Evolutionary conservation across 2,888 invertebrate species (phyloP).

Genomic region (Eupeodes latifasciatus): DNA sequence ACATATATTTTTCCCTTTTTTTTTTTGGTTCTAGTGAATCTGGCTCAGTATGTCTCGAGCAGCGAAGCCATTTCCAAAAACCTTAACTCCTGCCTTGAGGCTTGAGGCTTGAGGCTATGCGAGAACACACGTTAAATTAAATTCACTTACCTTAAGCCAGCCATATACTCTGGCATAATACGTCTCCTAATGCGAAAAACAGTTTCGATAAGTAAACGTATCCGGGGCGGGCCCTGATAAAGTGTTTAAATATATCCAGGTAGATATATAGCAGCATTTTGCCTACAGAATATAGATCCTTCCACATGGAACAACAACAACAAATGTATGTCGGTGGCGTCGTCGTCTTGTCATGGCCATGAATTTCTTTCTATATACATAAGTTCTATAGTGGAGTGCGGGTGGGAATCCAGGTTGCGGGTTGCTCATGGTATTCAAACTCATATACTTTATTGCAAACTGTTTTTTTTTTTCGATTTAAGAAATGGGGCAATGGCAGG

Average conservation of each 20-base stretch:
- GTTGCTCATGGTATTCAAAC: conserved; percentile 37
- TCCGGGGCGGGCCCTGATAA: conserved; percentile 72
- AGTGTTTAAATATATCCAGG: conserved; percentile 65
- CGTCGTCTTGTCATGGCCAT: conserved; percentile 52
- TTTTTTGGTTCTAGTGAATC: not conserved
- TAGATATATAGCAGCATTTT: conserved; percentile 34
- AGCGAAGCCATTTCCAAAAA: not conserved
- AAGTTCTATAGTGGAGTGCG: not conserved
- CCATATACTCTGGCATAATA: conserved; percentile 51
- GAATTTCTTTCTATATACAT: conserved; percentile 13
- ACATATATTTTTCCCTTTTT: conserved; percentile 22
- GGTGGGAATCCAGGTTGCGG: not conserved
- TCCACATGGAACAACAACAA: conserved; percentile 24
- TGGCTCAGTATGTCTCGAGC: conserved; percentile 42
- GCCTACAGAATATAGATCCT: conserved; percentile 56
- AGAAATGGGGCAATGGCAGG: conserved; percentile 24
- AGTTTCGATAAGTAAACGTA: conserved; percentile 75
- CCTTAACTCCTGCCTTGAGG: conserved; percentile 5
- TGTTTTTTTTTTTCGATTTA: not conserved
- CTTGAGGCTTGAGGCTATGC: conserved; percentile 54
- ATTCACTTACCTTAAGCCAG: conserved; percentile 72
- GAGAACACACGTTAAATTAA: conserved; percentile 71
- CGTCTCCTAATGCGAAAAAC: conserved; percentile 72
- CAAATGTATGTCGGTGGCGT: no score
- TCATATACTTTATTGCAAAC: conserved; percentile 39